Evolutionary conservation across 2,888 invertebrate genomes (phyloP).

Genomic region (Micoletzkya japonica): DNA sequence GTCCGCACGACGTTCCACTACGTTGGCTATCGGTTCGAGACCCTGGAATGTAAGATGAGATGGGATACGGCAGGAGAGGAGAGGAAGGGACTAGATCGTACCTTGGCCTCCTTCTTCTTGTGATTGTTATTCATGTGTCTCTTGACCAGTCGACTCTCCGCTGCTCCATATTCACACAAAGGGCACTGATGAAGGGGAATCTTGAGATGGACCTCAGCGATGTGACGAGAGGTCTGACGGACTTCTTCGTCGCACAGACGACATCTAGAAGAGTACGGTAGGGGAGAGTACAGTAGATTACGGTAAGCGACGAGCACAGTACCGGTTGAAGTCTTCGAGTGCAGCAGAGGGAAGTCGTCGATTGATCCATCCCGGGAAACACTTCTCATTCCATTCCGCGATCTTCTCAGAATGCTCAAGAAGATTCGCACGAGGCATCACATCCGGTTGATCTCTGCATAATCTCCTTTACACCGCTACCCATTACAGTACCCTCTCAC

Average conservation of each 20-base stretch:
- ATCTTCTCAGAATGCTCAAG: constrained; percentile 40
- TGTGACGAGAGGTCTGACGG: constrained; percentile 52
- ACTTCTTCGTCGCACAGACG: constrained; percentile 49
- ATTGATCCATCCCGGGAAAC: constrained; percentile 55
- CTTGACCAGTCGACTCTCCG: constrained; percentile 45
- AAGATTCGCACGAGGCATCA: constrained; percentile 44
- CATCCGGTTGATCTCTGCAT: constrained; percentile 38
- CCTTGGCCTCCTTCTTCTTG: constrained; percentile 37
- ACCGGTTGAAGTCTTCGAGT: constrained; percentile 46
- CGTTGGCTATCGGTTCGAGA: constrained; percentile 50
- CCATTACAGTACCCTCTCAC: not conserved
- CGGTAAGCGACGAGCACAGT: not conserved
- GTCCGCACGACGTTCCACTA: constrained; percentile 39
- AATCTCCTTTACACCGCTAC: not conserved
- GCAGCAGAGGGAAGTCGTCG: constrained; percentile 43
- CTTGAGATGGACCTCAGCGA: constrained; percentile 45
- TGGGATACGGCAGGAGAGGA: not conserved
- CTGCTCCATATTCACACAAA: constrained; percentile 50
- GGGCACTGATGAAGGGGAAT: constrained; percentile 51
- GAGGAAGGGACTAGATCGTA: not conserved
- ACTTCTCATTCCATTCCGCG: constrained; percentile 49
- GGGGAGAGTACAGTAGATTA: not conserved
- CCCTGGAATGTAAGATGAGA: constrained; percentile 32
- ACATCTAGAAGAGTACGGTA: constrained; percentile 42
- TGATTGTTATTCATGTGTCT: constrained; percentile 47